Conservation (phyloP, 2,888 invertebrate genomes). For the Parasteatoda lunata region DNA sequence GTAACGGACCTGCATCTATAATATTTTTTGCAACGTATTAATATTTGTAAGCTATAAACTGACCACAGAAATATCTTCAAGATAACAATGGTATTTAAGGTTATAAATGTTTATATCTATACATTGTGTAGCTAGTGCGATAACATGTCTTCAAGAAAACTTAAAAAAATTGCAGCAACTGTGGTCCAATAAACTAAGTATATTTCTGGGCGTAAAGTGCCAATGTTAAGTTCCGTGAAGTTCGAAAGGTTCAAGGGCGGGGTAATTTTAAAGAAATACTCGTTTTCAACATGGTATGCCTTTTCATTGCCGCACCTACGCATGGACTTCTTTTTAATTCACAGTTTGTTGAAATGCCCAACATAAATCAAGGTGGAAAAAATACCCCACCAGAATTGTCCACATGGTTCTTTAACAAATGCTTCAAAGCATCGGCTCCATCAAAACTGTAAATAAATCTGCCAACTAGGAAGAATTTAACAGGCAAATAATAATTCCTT, state of each 20-base stretch:
- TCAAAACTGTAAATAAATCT: conserved; percentile 39
- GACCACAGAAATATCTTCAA: too few species aligned
- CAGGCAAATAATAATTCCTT: not conserved
- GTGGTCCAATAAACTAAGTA: conserved; percentile 42
- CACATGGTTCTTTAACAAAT: conserved; percentile 4
- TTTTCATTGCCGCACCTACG: conserved; percentile 60
- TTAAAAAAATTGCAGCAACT: conserved; percentile 13
- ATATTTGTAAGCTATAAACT: too few species aligned
- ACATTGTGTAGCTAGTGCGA: too few species aligned
- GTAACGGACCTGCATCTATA: too few species aligned
- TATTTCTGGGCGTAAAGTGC: conserved; percentile 54
- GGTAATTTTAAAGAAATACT: conserved; percentile 52
- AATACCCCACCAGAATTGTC: conserved; percentile 12
- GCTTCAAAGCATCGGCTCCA: conserved; percentile 10
- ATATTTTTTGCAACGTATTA: too few species aligned
- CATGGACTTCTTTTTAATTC: conserved; percentile 36
- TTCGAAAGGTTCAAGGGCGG: conserved; percentile 56
- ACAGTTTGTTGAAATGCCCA: conserved; percentile 31
- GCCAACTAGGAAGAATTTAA: not conserved
- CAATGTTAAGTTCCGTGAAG: conserved; percentile 46
- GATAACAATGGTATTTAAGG: too few species aligned
- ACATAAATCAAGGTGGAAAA: conserved; percentile 40
- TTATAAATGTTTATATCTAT: too few species aligned
- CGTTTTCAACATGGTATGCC: conserved; percentile 43
- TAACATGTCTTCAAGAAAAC: not conserved